Conservation (phyloP, 1,140 invertebrate species). For the Plectrocnemia conspersa region DNA sequence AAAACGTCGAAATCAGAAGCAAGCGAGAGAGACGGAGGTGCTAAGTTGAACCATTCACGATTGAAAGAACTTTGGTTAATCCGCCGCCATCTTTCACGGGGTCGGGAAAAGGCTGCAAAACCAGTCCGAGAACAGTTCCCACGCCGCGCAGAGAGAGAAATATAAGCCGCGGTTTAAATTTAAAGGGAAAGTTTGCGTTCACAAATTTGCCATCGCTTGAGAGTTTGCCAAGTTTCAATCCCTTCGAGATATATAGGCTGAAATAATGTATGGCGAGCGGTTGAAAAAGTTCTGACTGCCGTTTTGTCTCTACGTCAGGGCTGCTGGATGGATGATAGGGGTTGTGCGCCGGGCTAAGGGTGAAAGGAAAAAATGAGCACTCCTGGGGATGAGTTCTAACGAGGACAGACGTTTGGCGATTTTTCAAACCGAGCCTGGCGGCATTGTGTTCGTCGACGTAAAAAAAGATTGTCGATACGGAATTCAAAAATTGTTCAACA, state of each 20-base stretch:
- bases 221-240: constrained; percentile 25
- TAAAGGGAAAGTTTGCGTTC: constrained; percentile 28
- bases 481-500: background rate
- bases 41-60: no score
- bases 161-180: constrained; percentile 28
- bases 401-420: constrained; percentile 23
- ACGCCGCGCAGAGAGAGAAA: constrained; percentile 9
- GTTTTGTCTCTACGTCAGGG: constrained; percentile 16
- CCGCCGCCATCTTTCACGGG: constrained; percentile 23
- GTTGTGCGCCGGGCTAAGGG: constrained; percentile 17
- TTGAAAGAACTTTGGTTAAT: constrained; percentile 28
- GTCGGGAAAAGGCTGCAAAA: constrained; percentile 14
- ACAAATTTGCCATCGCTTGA: constrained; percentile 27
- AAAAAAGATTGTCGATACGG: constrained; percentile 1
- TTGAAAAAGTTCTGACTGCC: constrained; percentile 26
- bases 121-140: constrained; percentile 21
- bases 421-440: constrained; percentile 8
- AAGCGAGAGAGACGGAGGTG: no score
- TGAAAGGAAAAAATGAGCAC: constrained; percentile 23
- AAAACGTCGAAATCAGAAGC: no score
- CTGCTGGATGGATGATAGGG: constrained; percentile 13
- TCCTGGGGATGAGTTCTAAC: constrained; percentile 20
- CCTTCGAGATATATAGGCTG: constrained; percentile 25
- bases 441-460: background rate
- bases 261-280: constrained; percentile 23